Percentiles rank a stretch among this genome's conserved stretches.
These are phyloP conservation scores for Epirrhoe tristata DNA, from an alignment of 2,888 invertebrate species.

Conservation along the genomic window DNA sequence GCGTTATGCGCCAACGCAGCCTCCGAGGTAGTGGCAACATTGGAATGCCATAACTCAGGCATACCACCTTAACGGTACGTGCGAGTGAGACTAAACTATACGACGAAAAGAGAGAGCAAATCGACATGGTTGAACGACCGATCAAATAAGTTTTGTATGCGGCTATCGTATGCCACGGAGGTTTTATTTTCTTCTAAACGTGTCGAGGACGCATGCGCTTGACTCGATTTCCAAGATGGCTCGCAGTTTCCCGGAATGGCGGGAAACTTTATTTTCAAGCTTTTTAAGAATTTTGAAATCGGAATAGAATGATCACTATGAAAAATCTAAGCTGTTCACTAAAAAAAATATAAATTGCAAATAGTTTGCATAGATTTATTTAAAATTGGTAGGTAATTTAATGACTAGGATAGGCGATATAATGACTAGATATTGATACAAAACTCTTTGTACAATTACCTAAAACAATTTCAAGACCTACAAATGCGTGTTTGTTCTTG, in stretches of 20 bases:
- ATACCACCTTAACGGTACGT: slow-evolving; percentile 83
- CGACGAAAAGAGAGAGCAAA: slow-evolving; percentile 58
- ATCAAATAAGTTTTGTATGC: slow-evolving; percentile 84
- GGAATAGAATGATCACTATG: no score
- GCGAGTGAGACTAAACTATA: slow-evolving; percentile 64
- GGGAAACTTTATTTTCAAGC: slow-evolving; percentile 34
- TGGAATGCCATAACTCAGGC: slow-evolving; percentile 84
- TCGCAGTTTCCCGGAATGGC: slow-evolving; percentile 61
- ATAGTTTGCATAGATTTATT: no score
- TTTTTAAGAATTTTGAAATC: not conserved
- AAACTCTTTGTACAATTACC: no score
- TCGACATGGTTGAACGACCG: slow-evolving; percentile 84
- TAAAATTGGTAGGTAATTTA: no score
- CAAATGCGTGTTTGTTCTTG: no score
- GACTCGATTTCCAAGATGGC: slow-evolving; percentile 71
- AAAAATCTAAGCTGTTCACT: no score
- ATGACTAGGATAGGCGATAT: no score
- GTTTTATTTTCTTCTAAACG: slow-evolving; percentile 79
- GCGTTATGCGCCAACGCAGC: slow-evolving; percentile 63
- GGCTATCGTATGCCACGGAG: slow-evolving; percentile 78
- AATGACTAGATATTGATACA: no score
- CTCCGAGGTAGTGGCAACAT: slow-evolving; percentile 79
- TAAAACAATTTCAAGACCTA: no score
- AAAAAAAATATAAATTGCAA: no score
- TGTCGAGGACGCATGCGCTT: slow-evolving; percentile 69